These are phyloP conservation scores for Syritta pipiens DNA, from an alignment of 2,888 invertebrate species.

Conservation along the genomic window DNA sequence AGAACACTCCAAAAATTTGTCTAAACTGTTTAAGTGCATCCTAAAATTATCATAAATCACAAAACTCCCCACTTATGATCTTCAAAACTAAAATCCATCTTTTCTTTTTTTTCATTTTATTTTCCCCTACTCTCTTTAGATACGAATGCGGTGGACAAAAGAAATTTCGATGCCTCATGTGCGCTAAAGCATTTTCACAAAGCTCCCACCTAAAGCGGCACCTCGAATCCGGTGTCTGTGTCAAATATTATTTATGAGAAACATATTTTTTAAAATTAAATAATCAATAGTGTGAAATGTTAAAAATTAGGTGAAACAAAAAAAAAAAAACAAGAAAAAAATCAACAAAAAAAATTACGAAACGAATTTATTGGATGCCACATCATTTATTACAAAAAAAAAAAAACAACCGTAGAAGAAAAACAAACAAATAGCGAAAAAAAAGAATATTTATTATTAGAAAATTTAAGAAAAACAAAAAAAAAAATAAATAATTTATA, in stretches of 20 bases:
- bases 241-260: constrained; percentile 80
- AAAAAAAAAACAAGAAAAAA: constrained; percentile 48
- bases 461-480: constrained; percentile 71
- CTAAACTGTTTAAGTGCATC: too few relatives aligned
- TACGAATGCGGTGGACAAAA: constrained; percentile 87
- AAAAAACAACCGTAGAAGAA: too few relatives aligned
- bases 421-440: constrained; percentile 57
- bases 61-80: neutral
- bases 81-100: neutral
- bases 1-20: too few relatives aligned
- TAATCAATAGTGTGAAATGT: constrained; percentile 70
- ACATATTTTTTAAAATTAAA: constrained; percentile 79
- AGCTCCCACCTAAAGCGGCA: constrained; percentile 84
- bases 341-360: constrained; percentile 72
- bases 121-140: too few relatives aligned
- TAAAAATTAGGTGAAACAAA: constrained; percentile 58
- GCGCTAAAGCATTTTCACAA: constrained; percentile 85
- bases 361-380: constrained; percentile 80
- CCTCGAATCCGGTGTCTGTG: constrained; percentile 80
- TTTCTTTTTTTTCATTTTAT: constrained; percentile 32
- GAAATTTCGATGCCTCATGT: constrained; percentile 84
- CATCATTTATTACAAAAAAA: constrained; percentile 76
- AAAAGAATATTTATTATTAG: constrained; percentile 64
- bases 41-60: too few relatives aligned
- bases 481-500: constrained; percentile 67